Evolutionary conservation across 2,888 invertebrate genomes (phyloP).

Genomic region (Eupithecia insigniata): DNA sequence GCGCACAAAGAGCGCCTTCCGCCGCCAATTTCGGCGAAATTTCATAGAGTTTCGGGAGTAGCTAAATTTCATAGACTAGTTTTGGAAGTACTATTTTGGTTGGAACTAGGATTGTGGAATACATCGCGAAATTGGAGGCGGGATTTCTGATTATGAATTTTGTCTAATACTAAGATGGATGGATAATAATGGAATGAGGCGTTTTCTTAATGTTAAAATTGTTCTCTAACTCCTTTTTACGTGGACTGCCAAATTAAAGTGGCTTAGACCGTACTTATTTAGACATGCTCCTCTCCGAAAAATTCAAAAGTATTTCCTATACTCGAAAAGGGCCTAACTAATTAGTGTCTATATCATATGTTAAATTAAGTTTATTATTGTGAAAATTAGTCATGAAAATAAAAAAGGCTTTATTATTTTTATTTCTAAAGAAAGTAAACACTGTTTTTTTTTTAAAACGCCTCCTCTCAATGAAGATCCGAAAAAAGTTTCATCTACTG

Average conservation of each 20-base stretch:
- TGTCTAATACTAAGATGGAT: neutral
- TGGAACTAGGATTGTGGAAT: constrained; percentile 28
- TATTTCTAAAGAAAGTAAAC: no score
- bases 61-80: constrained; percentile 32
- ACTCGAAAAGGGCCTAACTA: no score
- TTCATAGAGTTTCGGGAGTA: constrained; percentile 34
- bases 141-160: constrained; percentile 7
- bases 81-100: constrained; percentile 42
- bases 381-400: no score
- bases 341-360: no score
- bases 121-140: constrained; percentile 21
- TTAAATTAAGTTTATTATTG: no score
- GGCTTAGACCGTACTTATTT: no score
- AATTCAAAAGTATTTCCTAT: no score
- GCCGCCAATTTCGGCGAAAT: constrained; percentile 44
- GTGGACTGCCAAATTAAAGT: no score
- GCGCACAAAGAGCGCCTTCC: constrained; percentile 42
- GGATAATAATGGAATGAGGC: neutral
- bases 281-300: no score
- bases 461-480: neutral
- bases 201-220: neutral
- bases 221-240: no score
- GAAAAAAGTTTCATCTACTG: neutral
- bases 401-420: no score
- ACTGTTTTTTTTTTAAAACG: no score